phyloP scores from a whole-genome alignment of 2,888 invertebrate species.

The Brassicogethes aeneus region DNA sequence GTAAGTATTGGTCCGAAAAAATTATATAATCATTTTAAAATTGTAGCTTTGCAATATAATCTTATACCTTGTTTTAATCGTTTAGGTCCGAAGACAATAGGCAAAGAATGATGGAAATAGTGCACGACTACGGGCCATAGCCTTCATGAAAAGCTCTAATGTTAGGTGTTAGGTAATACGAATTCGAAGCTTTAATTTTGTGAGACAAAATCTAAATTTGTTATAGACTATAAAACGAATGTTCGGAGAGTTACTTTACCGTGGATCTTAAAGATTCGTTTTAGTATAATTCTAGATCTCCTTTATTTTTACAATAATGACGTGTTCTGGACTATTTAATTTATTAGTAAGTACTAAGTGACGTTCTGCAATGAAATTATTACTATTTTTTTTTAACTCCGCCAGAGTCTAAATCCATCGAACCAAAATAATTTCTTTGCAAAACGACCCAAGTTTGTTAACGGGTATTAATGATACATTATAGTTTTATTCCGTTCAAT shows the following conservation, averaged over 20 bases:
- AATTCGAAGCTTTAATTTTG: constrained; percentile 29
- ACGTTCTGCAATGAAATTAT: neutral
- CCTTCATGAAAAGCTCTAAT: constrained; percentile 15
- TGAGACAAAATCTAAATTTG: constrained; percentile 17
- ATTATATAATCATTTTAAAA: too few species aligned
- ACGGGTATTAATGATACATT: constrained; percentile 41
- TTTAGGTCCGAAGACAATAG: constrained; percentile 38
- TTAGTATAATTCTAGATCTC: constrained; percentile 25
- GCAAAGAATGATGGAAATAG: constrained; percentile 40
- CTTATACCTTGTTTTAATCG: constrained; percentile 19
- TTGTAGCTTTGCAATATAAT: too few species aligned
- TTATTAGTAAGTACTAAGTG: constrained; percentile 11
- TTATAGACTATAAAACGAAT: constrained; percentile 20
- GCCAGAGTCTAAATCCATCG: too few species aligned
- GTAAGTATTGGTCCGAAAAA: too few species aligned
- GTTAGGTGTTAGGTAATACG: constrained; percentile 5
- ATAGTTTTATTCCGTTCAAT: constrained; percentile 38
- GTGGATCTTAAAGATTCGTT: constrained; percentile 19
- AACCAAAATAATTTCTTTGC: too few species aligned
- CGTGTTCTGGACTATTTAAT: constrained; percentile 22
- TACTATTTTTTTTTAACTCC: neutral
- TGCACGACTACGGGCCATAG: constrained; percentile 41
- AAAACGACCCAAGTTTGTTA: constrained; percentile 28
- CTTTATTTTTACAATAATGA: constrained; percentile 19
- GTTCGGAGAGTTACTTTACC: constrained; percentile 14